Percentiles rank a stretch among this genome's conserved stretches.
phyloP scores from a whole-genome alignment of 64 coral and sea anemone species.

The Platygyra sinensis region DNA sequence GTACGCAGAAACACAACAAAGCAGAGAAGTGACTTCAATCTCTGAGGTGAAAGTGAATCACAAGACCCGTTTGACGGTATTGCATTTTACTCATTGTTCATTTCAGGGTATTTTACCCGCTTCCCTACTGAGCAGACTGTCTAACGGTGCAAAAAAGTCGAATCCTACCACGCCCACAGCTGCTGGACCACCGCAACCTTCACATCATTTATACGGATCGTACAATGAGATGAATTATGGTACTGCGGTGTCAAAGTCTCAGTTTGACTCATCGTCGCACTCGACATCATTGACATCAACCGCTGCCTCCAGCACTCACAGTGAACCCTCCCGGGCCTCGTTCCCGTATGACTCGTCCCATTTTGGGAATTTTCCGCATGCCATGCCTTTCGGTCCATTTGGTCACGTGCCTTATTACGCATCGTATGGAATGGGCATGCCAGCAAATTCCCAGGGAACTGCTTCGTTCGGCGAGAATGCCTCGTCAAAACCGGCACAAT shows the following conservation, averaged over 20 bases:
- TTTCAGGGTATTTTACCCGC: slow-evolving; percentile 59
- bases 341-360: slow-evolving; percentile 29
- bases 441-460: slow-evolving; percentile 7
- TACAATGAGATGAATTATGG: slow-evolving; percentile 38
- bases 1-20: no score
- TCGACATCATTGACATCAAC: slow-evolving; percentile 36
- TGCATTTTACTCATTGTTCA: neutral
- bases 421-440: slow-evolving; percentile 34
- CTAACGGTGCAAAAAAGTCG: slow-evolving; percentile 49
- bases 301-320: neutral
- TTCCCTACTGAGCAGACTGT: slow-evolving; percentile 51
- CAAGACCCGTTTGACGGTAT: no score
- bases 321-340: slow-evolving; percentile 17
- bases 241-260: slow-evolving; percentile 18
- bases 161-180: slow-evolving; percentile 83
- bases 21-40: no score
- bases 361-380: slow-evolving; percentile 33
- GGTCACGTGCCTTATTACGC: slow-evolving; percentile 42
- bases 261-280: slow-evolving; percentile 11
- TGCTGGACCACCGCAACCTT: slow-evolving; percentile 26
- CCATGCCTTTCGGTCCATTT: slow-evolving; percentile 54
- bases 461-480: slow-evolving; percentile 16
- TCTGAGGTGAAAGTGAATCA: no score
- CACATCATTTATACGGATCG: slow-evolving; percentile 53
- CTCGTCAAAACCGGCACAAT: slow-evolving; percentile 21